A percentile compares a stretch with the other conserved stretches of the same genome.
Evolutionary conservation across 30 jellyfish, hydroid and myxozoan genomes (phyloP).

Genomic region (Hydractinia symbiolongicarpus): DNA sequence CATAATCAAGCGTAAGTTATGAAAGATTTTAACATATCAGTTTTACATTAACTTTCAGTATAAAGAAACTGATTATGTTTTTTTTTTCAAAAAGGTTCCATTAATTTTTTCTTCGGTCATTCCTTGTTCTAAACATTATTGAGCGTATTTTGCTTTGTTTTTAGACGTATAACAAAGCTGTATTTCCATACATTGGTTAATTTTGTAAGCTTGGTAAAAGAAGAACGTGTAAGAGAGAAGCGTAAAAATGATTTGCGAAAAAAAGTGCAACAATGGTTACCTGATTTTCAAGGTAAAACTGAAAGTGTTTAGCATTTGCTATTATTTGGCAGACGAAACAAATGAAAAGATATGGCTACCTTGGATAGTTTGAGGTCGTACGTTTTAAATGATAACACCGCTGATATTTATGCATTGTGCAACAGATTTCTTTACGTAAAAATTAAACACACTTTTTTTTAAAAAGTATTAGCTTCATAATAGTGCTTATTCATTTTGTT

Average conservation of each 20-base stretch:
- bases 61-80: neutral
- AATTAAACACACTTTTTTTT: no score
- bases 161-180: slow-evolving; percentile 56
- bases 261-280: slow-evolving; percentile 83
- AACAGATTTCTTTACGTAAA: no score
- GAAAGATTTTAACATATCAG: neutral
- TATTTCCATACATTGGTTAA: slow-evolving; percentile 41
- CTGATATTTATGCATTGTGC: no score
- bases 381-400: no score
- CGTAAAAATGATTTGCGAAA: slow-evolving; percentile 62
- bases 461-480: no score
- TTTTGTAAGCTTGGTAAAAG: slow-evolving; percentile 39
- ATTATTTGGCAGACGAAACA: no score
- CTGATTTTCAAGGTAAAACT: slow-evolving; percentile 48
- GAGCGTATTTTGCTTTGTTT: neutral
- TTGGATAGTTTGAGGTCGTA: no score
- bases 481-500: no score
- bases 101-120: neutral
- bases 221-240: slow-evolving; percentile 62
- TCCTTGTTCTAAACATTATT: neutral
- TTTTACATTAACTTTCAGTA: neutral
- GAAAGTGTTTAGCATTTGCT: no score
- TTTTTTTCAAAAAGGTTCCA: no score
- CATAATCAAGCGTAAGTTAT: slow-evolving; percentile 51
- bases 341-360: no score